Evolutionary conservation across 2,888 invertebrate genomes (phyloP).

Genomic region (Sinhomidia bicolor): DNA sequence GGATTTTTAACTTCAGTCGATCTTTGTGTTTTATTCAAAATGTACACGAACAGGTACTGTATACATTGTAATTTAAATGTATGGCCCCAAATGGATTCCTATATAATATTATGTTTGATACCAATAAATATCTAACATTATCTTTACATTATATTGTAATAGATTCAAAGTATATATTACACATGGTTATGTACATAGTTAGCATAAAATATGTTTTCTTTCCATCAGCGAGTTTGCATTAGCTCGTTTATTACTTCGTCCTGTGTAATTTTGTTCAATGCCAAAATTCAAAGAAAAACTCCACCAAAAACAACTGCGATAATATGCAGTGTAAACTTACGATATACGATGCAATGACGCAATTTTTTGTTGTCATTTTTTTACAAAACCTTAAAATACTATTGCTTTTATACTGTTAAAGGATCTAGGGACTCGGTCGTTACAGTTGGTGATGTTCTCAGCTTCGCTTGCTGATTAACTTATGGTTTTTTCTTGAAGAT

Average conservation of each 20-base stretch:
- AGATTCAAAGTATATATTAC: neutral
- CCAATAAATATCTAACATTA: no score
- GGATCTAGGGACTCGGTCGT: neutral
- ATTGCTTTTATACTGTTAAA: neutral
- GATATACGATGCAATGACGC: conserved; percentile 3
- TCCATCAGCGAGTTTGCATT: no score
- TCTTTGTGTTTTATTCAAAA: no score
- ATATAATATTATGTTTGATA: no score
- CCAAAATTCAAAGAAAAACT: neutral
- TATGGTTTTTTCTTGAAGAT: conserved; percentile 9
- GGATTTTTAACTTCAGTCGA: no score
- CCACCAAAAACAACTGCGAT: no score
- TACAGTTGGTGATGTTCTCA: neutral
- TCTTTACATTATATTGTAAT: no score
- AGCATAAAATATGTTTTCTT: no score
- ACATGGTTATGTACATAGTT: neutral
- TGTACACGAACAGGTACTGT: no score
- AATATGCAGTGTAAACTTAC: neutral
- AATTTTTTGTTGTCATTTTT: conserved; percentile 54
- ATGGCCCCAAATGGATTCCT: no score
- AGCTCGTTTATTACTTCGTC: neutral
- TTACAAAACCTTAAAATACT: conserved; percentile 9
- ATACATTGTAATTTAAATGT: no score
- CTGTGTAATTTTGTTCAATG: conserved; percentile 39
- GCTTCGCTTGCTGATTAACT: conserved; percentile 19